Base-by-base conservation (phyloP, 1,140 invertebrate species). In the Nymphalis io region DNA sequence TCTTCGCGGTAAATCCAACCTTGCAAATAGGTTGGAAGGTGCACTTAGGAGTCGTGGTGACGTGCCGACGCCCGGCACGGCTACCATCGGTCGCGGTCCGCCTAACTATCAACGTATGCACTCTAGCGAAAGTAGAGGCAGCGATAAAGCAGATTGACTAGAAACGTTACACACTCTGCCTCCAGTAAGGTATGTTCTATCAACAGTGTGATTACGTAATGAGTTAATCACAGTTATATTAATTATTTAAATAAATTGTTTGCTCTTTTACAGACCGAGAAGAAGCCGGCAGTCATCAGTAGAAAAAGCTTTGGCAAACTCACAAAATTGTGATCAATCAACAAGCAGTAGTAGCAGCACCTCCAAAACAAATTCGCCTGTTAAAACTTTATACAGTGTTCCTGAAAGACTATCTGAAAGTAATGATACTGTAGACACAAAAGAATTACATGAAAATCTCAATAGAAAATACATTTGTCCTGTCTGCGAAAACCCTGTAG, bases 61-160 rank as follows among this genome's bases (percentile, higher is more conserved):
- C 79, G 76, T 90, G 72, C 76, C 64, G 55, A 95, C 95, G 5
- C 95, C 96, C 1, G 93, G 95, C 23, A 95, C 94, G 13, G 95
- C 94, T 1, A 87, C 89, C 58, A 92, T 95, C 63, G 92, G 87
- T 8, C 92, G 93, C 75, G 94, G 94, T 57, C 94, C 94, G 16
- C 95, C 95, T 0, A 94, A 91, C 79, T 97, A 96, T 89, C 96
- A 97, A 81, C 93, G 96, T 72, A 97, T 96, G 94, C 95, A 96
- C 83, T 97, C 96, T 85, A 97, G 95, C 79, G 96, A 97, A 81
- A 94, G 94, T 73, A 94, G 95, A 73, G 93, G 94, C 23, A 95
- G 94, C 65, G 95, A 96, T 75, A 96, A 96, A 84, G 94, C 96
- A 82, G 94, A 96, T 93, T 96, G 94, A 96, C 95, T 96, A 95